Percentiles rank a stretch among this genome's conserved stretches.
These are phyloP conservation scores for Apogon talboti DNA, from an alignment of 2,797 vertebrate genomes.

Conservation along the genomic window DNA sequence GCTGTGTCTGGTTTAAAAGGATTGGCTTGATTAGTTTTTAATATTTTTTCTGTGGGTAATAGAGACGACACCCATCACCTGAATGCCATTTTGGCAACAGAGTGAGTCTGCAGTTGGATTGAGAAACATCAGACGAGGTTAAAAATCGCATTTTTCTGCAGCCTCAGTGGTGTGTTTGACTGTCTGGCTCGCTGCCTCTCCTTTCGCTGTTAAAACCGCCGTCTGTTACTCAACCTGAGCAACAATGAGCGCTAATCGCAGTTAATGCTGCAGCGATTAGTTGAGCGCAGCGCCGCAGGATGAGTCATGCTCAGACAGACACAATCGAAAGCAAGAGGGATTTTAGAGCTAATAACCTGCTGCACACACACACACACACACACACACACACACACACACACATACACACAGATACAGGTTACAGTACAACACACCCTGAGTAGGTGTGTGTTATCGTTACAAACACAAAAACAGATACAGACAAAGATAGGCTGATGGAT, in stretches of 20 bases:
- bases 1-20: not conserved
- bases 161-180: conserved; percentile 26
- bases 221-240: conserved; percentile 59
- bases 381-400: conserved; percentile 15
- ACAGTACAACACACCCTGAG: conserved; percentile 58
- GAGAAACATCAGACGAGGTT: conserved; percentile 55
- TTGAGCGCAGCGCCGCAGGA: conserved; percentile 6
- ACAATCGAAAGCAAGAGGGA: conserved; percentile 75
- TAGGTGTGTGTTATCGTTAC: conserved; percentile 52
- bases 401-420: conserved; percentile 14
- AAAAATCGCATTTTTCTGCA: conserved; percentile 37
- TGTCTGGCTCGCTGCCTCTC: conserved; percentile 68
- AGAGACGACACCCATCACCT: not conserved
- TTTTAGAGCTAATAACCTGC: conserved; percentile 46
- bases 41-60: not conserved
- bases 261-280: conserved; percentile 63
- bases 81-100: not conserved
- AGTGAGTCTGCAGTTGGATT: conserved; percentile 32
- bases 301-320: conserved; percentile 74
- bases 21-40: not conserved
- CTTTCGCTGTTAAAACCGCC: conserved; percentile 74
- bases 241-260: conserved; percentile 65
- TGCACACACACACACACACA: conserved; percentile 25
- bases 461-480: conserved; percentile 44
- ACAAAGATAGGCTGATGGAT: conserved; percentile 31